These are phyloP conservation scores for Phallusia fumigata DNA, from an alignment of 23 tunicate genomes.

Conservation along the genomic window DNA sequence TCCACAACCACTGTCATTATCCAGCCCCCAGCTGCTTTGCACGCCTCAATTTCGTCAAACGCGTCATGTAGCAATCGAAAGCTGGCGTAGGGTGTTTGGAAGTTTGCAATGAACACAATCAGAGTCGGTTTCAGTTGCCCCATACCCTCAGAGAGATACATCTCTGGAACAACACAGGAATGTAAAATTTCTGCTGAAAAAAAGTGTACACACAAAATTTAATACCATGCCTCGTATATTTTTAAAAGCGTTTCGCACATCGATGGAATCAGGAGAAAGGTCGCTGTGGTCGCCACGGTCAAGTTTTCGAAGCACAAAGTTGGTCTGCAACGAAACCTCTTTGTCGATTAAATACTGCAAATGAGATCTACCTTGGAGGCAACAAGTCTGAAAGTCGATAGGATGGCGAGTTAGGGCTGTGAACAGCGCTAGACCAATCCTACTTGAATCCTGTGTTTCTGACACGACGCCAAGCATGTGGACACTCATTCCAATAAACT, in stretches of 20 bases:
- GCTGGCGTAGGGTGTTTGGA: slow-evolving; percentile 63
- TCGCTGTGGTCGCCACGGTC: slow-evolving; percentile 54
- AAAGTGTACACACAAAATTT: no score
- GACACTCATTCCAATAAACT: slow-evolving; percentile 28
- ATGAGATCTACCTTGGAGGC: slow-evolving; percentile 22
- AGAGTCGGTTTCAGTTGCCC: slow-evolving; percentile 68
- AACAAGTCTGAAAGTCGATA: slow-evolving; percentile 45
- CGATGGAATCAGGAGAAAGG: slow-evolving; percentile 49
- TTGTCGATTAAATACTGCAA: slow-evolving; percentile 25
- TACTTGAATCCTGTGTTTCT: slow-evolving; percentile 8
- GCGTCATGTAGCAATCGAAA: slow-evolving; percentile 61
- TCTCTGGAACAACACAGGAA: slow-evolving; percentile 17
- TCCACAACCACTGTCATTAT: slow-evolving; percentile 46
- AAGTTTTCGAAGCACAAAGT: slow-evolving; percentile 6
- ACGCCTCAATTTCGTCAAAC: slow-evolving; percentile 33
- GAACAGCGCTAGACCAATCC: slow-evolving; percentile 51
- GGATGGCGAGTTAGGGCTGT: slow-evolving; percentile 45
- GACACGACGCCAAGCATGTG: not conserved
- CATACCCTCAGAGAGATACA: slow-evolving; percentile 30
- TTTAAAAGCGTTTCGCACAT: slow-evolving; percentile 44
- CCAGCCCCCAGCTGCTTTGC: slow-evolving; percentile 70
- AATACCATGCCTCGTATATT: slow-evolving; percentile 37
- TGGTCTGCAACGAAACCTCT: slow-evolving; percentile 21
- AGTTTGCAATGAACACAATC: slow-evolving; percentile 54
- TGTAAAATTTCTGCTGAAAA: not conserved